These are phyloP conservation scores for Chiloscyllium punctatum DNA, from an alignment of 2,797 vertebrate genomes.

Conservation along the genomic window DNA sequence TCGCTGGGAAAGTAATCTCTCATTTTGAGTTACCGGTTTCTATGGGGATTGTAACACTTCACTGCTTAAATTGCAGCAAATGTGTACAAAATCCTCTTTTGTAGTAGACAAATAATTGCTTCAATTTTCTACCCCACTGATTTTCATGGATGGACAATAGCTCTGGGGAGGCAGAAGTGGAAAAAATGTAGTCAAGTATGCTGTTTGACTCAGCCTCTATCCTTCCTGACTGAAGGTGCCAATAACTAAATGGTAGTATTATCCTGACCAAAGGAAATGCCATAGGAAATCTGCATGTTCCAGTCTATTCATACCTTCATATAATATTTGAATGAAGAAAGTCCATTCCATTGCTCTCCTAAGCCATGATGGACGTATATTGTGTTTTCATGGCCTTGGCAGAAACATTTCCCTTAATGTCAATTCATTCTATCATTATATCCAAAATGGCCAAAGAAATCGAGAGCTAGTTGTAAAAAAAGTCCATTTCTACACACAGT, in stretches of 20 bases:
- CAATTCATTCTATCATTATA: not conserved
- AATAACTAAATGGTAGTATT: not conserved
- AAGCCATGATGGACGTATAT: not conserved
- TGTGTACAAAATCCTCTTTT: not conserved
- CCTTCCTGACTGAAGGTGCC: not conserved
- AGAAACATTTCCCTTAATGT: not conserved
- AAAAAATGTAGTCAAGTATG: not conserved
- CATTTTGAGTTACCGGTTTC: no score
- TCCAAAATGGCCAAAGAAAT: not conserved
- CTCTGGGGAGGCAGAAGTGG: not conserved
- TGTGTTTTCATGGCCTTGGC: not conserved
- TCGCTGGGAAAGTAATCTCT: no score
- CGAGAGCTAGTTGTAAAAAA: not conserved
- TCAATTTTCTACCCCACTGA: not conserved
- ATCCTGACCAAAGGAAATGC: not conserved
- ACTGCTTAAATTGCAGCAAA: not conserved
- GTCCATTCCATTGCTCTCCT: not conserved
- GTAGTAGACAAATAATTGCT: not conserved
- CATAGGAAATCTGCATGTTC: no score
- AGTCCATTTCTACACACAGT: slow-evolving; percentile 4
- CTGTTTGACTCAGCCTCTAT: not conserved
- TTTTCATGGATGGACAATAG: not conserved
- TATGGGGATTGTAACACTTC: not conserved
- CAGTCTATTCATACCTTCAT: not conserved
- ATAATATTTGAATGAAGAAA: not conserved